phyloP scores from a whole-genome alignment of 2,113 vertebrate species.

The Delphinapterus leucas region DNA sequence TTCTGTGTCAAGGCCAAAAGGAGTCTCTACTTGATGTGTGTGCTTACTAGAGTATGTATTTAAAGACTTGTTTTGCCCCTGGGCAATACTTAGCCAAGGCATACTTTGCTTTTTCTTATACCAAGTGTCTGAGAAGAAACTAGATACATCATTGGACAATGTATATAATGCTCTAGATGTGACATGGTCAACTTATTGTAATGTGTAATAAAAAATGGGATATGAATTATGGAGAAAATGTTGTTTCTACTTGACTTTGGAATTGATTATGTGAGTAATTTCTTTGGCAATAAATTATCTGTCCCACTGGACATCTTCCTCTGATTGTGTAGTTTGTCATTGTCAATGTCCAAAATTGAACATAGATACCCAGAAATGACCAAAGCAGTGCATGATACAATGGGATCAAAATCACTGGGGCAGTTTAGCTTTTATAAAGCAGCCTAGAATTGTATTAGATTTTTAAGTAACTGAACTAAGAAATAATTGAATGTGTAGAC shows the following conservation, averaged over 20 bases:
- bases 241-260: slow-evolving; percentile 20
- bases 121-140: neutral
- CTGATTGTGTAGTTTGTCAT: neutral
- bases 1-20: neutral
- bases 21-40: neutral
- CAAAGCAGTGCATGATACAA: neutral
- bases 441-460: neutral
- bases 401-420: neutral
- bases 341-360: neutral
- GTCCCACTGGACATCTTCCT: neutral
- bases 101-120: neutral
- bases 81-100: neutral
- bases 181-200: neutral
- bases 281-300: neutral
- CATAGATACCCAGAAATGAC: neutral
- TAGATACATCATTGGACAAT: neutral
- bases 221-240: neutral
- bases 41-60: neutral
- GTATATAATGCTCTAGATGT: neutral
- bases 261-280: neutral
- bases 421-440: neutral
- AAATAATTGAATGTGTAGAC: neutral
- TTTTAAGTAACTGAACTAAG: neutral
- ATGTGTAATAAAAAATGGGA: neutral
- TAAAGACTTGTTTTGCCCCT: neutral